Percentiles rank a stretch among this genome's conserved stretches.
phyloP scores from a whole-genome alignment of 2,113 vertebrate species.

The Oryzias curvinotus region DNA sequence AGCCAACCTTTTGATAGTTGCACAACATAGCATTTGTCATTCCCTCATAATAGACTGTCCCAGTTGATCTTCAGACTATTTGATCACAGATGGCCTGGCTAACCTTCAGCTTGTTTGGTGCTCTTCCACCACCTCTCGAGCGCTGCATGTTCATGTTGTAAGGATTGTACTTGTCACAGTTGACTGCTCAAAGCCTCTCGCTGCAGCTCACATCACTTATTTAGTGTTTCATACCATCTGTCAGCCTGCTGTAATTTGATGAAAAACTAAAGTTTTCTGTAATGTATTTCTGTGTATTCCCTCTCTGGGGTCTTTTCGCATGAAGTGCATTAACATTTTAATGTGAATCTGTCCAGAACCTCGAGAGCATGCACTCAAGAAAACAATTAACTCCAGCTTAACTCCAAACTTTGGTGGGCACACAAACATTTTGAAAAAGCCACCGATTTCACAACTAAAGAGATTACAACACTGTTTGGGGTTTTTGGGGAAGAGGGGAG shows the following conservation, averaged over 20 bases:
- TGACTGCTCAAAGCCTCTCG: slow-evolving; percentile 47
- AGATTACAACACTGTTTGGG: slow-evolving; percentile 66
- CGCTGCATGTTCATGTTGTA: slow-evolving; percentile 26
- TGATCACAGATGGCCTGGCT: slow-evolving; percentile 8
- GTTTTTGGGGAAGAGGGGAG: slow-evolving; percentile 38
- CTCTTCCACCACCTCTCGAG: slow-evolving; percentile 21
- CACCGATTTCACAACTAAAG: slow-evolving; percentile 71
- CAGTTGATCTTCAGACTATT: slow-evolving; percentile 4
- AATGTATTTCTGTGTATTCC: slow-evolving; percentile 60
- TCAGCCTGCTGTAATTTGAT: slow-evolving; percentile 52
- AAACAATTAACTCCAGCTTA: slow-evolving; percentile 66
- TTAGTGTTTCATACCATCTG: slow-evolving; percentile 63
- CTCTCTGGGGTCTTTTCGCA: slow-evolving; percentile 46
- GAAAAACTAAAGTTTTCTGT: slow-evolving; percentile 46
- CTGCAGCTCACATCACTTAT: slow-evolving; percentile 61
- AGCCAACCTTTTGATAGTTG: neutral
- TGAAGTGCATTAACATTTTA: slow-evolving; percentile 66
- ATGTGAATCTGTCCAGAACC: slow-evolving; percentile 59
- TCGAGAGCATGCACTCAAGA: slow-evolving; percentile 61
- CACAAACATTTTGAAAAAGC: slow-evolving; percentile 65
- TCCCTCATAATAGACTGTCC: slow-evolving; percentile 1
- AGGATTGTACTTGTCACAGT: slow-evolving; percentile 50
- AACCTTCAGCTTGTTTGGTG: slow-evolving; percentile 7
- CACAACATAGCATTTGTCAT: slow-evolving; percentile 4
- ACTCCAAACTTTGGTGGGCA: slow-evolving; percentile 62